Base-by-base conservation (phyloP, 2,888 invertebrate species). In the Galeopsomyia nigrocyanea region DNA sequence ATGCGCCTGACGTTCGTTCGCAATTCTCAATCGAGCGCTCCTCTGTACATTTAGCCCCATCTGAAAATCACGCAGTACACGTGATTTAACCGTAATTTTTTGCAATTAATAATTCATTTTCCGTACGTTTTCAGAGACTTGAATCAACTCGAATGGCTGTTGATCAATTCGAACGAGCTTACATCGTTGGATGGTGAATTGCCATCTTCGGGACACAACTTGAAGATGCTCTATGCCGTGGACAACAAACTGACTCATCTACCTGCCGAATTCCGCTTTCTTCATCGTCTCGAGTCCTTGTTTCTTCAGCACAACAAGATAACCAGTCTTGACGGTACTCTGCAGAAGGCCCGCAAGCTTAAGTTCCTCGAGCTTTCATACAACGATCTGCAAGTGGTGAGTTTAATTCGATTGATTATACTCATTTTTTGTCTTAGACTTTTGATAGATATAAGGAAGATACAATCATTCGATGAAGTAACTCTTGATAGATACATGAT, bases 131-230 rank as follows among this genome's bases (percentile, higher is more conserved):
- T 13, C 63, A 88, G 88, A 75, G 91, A 93, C 71, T 87, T 95
- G 62, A 90, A 91, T 74, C 90, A 92, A 74, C 87, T 95, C 74
- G 92, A 92, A 80, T 94, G 94, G 91, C 88, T 95, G 61, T 92
- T 94, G 78, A 90, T 95, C 63, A 94, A 94, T 82, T 89, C 91
- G 68, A 95, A 95, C 85, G 90, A 92, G 78, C 88, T 95, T 71
- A 90, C 90, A 73, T 89, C 91, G 39, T 88, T 95, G 79, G 95
- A 95, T 61, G 91, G 91, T 58, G 92, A 95, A 86, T 84, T 95
- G 75, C 95, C 95, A 2, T 88, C 90, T 76, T 90, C 90, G 82
- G 90, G 91, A 46, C 90, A 90, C 78, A 91, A 91, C 81, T 87
- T 95, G 31, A 88, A 89, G 61, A 88, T 94, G 79, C 89, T 95